These are phyloP conservation scores for Scatophagus argus DNA, from an alignment of 2,113 vertebrate genomes.

Conservation along the genomic window DNA sequence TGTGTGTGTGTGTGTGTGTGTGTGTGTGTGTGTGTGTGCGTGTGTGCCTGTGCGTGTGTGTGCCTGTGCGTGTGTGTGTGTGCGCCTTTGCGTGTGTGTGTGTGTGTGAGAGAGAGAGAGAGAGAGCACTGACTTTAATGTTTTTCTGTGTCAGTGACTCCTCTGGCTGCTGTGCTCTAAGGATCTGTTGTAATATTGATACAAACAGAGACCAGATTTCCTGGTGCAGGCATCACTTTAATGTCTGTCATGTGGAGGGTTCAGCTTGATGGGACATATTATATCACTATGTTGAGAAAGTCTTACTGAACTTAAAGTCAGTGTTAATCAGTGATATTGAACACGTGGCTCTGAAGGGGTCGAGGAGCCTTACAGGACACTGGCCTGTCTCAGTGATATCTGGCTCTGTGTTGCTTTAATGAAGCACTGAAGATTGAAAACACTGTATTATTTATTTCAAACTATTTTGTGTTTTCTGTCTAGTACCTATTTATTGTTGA, in stretches of 20 bases:
- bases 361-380: conserved; percentile 71
- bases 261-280: conserved; percentile 20
- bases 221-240: conserved; percentile 41
- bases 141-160: conserved; percentile 63
- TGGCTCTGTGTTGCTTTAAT: conserved; percentile 58
- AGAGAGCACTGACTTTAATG: conserved; percentile 35
- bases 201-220: conserved; percentile 43
- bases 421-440: conserved; percentile 51
- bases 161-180: conserved; percentile 57
- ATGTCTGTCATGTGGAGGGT: conserved; percentile 49
- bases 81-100: conserved; percentile 37
- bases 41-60: conserved; percentile 43
- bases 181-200: conserved; percentile 63
- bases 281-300: conserved; percentile 20
- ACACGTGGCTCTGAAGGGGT: conserved; percentile 67
- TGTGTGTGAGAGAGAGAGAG: conserved; percentile 20
- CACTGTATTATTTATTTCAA: conserved; percentile 75
- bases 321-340: conserved; percentile 30
- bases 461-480: conserved; percentile 56
- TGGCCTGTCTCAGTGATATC: conserved; percentile 61
- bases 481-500: conserved; percentile 73
- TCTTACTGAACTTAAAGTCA: conserved; percentile 48
- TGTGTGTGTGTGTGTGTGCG: conserved; percentile 47
- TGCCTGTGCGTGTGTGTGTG: conserved; percentile 50
- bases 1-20: conserved; percentile 32